Evolutionary conservation across 2,888 invertebrate species (phyloP), one percentile per base, ranked within the genome.

Genomic region (Beris chalybata): DNA sequence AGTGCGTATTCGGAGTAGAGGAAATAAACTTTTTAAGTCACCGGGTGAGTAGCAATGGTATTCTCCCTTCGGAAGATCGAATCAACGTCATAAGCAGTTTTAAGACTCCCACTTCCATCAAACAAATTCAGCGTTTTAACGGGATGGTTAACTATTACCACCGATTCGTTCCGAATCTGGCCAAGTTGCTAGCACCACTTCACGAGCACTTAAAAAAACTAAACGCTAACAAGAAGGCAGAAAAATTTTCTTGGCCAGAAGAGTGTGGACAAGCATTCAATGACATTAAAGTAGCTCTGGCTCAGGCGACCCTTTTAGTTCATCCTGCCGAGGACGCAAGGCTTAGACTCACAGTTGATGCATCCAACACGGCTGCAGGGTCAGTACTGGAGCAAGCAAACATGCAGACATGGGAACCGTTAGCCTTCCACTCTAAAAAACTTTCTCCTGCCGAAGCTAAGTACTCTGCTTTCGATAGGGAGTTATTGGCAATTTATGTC

Each of bases 391-490:
- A 76, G 13, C 72, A 74, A 45, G 29, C 15, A 3, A 56, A 67
- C 11, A 58, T 65, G 0, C 64, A 53, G 3, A 38, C 3, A 1
- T 72, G 73, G 73, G 43, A 71, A 50, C 71, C 73, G 2, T 64
- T 74, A 1, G 67, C 54, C 0, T 74, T 74, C 48, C 74, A 71
- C 65, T 70, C 72, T 0, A 70, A 66, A 55, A 73, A 73, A 53
- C 64, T 74, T 2, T 67, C 58, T 22, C 43, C 58, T 1, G 54
- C 74, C 0, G 71, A 74, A 63, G 38, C 13, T 1, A 72, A 70
- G n/a, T 75, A 75, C 68, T 68, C 71, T 38, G 67, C 74, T 4
- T 74, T 69, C 59, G 72, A 73, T 29, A 32, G 71, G 5, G 73
- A 74, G 59, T 63, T 74, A 15, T 22, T 48, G 48, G n/a, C 22